phyloP scores from a whole-genome alignment of 2,888 invertebrate genomes.

The Lasioglossum zephyrum region DNA sequence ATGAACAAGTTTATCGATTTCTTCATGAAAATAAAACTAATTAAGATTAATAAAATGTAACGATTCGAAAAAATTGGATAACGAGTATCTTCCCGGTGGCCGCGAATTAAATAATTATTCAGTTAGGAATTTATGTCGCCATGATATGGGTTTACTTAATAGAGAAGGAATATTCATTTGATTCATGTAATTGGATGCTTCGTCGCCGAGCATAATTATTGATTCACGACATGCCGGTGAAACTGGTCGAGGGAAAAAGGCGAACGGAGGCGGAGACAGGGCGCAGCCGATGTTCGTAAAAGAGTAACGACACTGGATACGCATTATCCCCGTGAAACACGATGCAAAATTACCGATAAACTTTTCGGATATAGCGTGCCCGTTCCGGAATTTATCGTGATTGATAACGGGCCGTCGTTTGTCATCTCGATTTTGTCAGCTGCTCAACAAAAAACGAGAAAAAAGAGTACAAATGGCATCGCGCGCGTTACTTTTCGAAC shows the following conservation, averaged over 20 bases:
- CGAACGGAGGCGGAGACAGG: conserved; percentile 16
- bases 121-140: not conserved
- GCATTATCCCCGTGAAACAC: conserved; percentile 50
- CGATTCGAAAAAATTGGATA: not conserved
- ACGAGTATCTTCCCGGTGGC: not conserved
- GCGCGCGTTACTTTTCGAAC: conserved; percentile 37
- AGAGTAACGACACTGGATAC: conserved; percentile 39
- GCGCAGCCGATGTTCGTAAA: conserved; percentile 38
- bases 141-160: not conserved
- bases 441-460: conserved; percentile 13
- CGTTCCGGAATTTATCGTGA: conserved; percentile 61
- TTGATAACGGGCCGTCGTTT: conserved; percentile 54
- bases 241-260: conserved; percentile 41
- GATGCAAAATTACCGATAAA: conserved; percentile 61
- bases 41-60: not conserved
- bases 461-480: not conserved
- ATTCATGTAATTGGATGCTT: not conserved
- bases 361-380: conserved; percentile 50
- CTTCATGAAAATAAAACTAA: too few relatives aligned
- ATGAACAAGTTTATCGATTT: too few relatives aligned
- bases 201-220: conserved; percentile 61
- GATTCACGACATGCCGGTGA: conserved; percentile 70
- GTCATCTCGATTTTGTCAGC: conserved; percentile 53
- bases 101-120: not conserved
- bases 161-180: not conserved